These are phyloP conservation scores for Agrenia bidenticulata DNA, from an alignment of 2,888 invertebrate species.

Conservation along the genomic window DNA sequence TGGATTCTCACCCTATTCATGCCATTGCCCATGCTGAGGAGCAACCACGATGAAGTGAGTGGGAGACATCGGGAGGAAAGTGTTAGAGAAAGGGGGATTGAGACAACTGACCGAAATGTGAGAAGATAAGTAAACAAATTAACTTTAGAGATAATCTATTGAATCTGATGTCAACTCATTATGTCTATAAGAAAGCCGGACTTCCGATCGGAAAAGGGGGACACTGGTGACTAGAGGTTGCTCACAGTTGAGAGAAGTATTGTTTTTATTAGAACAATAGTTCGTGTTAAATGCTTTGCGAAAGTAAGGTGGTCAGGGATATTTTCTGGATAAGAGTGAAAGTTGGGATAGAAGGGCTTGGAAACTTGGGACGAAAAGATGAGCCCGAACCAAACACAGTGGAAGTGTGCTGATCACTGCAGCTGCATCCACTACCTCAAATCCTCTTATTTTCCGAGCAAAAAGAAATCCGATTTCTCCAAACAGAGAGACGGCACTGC, in stretches of 20 bases:
- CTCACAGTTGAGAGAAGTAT: too few species aligned
- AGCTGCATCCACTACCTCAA: constrained; percentile 4
- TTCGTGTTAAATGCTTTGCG: not conserved
- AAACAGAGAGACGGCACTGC: too few species aligned
- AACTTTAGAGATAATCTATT: not conserved
- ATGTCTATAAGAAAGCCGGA: constrained; percentile 1
- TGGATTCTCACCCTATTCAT: constrained; percentile 78
- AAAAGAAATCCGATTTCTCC: constrained; percentile 10
- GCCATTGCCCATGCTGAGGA: constrained; percentile 76
- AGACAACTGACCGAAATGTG: not conserved
- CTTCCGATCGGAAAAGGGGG: not conserved
- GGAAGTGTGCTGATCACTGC: constrained; percentile 20
- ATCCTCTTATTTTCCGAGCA: constrained; percentile 10
- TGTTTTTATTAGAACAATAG: not conserved
- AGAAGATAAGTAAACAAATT: not conserved
- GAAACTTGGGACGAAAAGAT: not conserved
- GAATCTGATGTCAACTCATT: constrained; percentile 32
- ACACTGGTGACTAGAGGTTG: not conserved
- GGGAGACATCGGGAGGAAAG: constrained; percentile 27
- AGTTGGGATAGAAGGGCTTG: not conserved
- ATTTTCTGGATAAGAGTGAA: not conserved
- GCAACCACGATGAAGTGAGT: constrained; percentile 38
- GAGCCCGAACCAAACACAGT: constrained; percentile 5
- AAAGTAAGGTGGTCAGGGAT: too few species aligned
- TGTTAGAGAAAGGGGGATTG: not conserved